These are phyloP conservation scores for Plumapathes pennacea DNA, from an alignment of 92 coral and sea anemone genomes.

Conservation along the genomic window DNA sequence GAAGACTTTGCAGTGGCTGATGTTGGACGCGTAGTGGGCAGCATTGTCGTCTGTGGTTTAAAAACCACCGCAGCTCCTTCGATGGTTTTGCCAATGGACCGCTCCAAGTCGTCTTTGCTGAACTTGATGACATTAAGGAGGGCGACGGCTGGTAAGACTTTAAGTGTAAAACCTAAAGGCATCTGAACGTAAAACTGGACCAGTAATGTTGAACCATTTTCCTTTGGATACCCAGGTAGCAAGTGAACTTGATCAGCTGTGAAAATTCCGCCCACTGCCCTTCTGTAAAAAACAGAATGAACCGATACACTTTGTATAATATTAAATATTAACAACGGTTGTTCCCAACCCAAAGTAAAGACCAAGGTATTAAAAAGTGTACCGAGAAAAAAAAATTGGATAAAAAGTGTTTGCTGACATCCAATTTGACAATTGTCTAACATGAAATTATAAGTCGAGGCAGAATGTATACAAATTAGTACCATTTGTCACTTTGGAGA, in stretches of 20 bases:
- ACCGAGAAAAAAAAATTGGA: too few species aligned
- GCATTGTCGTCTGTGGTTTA: neutral
- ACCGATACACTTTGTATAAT: too few species aligned
- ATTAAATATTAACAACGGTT: too few species aligned
- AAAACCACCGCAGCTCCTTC: neutral
- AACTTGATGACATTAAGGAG: neutral
- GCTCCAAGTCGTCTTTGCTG: neutral
- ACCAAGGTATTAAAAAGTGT: too few species aligned
- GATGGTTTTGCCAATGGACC: conserved; percentile 4
- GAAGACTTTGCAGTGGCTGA: neutral
- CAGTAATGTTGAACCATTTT: neutral
- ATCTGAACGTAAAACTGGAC: conserved; percentile 15
- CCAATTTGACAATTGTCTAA: too few species aligned
- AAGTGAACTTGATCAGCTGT: conserved; percentile 4
- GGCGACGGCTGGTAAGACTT: conserved; percentile 5
- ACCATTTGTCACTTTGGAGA: too few species aligned
- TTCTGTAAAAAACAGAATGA: too few species aligned
- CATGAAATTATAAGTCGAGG: too few species aligned
- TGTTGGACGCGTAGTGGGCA: conserved; percentile 2
- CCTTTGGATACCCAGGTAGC: conserved; percentile 15
- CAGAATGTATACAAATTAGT: too few species aligned
- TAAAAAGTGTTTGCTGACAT: too few species aligned
- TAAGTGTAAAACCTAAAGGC: neutral
- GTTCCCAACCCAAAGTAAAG: too few species aligned
- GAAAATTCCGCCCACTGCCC: too few species aligned